These are phyloP conservation scores for Pedionomus torquatus DNA, from an alignment of 2,113 vertebrate species.

Conservation along the genomic window DNA sequence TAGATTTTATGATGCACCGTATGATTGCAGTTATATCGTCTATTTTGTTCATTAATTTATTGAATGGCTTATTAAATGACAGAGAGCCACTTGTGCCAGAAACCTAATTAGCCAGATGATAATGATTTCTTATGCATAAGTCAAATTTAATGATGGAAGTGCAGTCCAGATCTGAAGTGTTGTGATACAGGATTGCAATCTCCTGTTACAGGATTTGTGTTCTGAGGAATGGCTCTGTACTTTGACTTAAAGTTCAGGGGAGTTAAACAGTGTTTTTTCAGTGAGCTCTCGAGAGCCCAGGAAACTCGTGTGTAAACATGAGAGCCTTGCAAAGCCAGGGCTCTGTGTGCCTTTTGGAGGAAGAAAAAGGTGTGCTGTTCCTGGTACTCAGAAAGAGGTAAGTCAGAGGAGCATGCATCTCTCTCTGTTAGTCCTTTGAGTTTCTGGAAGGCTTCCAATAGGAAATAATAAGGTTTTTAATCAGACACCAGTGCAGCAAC, in stretches of 20 bases:
- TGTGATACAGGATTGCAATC: background rate
- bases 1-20: background rate
- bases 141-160: background rate
- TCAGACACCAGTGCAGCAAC: background rate
- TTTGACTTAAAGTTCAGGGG: background rate
- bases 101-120: background rate
- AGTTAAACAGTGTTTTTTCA: background rate
- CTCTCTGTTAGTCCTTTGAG: background rate
- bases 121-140: background rate
- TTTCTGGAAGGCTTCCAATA: background rate
- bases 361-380: background rate
- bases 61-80: background rate
- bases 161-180: background rate
- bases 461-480: background rate
- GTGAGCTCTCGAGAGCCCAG: background rate
- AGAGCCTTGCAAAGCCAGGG: background rate
- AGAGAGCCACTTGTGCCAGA: background rate
- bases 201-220: background rate
- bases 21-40: background rate
- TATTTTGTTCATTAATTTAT: background rate
- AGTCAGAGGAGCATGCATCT: background rate
- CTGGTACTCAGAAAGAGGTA: background rate
- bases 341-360: background rate
- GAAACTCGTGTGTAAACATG: background rate
- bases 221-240: fast-evolving